These are phyloP conservation scores for Xenus cinereus DNA, from an alignment of 2,113 vertebrate genomes.

Conservation along the genomic window DNA sequence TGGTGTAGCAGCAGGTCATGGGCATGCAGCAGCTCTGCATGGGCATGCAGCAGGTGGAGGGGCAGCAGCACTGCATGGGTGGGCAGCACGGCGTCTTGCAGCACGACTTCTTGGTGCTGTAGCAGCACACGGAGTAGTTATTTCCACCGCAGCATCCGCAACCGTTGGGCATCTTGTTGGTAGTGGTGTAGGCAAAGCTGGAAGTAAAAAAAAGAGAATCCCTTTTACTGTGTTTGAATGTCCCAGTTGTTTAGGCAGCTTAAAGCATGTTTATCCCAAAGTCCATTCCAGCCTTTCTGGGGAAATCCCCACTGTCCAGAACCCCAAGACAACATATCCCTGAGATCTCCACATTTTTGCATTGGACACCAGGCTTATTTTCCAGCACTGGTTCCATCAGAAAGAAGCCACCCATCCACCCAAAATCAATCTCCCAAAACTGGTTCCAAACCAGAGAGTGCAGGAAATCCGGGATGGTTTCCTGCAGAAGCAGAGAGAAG, in stretches of 20 bases:
- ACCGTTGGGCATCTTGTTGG: slow-evolving; percentile 1
- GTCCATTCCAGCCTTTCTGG: background rate
- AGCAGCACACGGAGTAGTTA: background rate
- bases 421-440: background rate
- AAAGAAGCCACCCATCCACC: background rate
- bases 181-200: background rate
- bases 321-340: background rate
- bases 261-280: background rate
- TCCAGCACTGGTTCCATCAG: background rate
- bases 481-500: background rate
- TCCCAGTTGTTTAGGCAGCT: background rate
- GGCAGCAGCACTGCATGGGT: background rate
- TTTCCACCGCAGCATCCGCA: background rate
- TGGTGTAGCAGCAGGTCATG: background rate
- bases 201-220: background rate
- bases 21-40: background rate
- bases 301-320: too few relatives aligned
- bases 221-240: background rate
- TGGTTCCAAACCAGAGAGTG: background rate
- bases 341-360: background rate
- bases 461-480: background rate
- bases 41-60: background rate
- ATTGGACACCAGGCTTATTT: rapidly evolving
- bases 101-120: background rate
- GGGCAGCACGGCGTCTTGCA: background rate